Percentiles rank a stretch among this genome's conserved stretches.
These are phyloP conservation scores for Apodemia zela DNA, from an alignment of 2,888 invertebrate genomes.

Conservation along the genomic window DNA sequence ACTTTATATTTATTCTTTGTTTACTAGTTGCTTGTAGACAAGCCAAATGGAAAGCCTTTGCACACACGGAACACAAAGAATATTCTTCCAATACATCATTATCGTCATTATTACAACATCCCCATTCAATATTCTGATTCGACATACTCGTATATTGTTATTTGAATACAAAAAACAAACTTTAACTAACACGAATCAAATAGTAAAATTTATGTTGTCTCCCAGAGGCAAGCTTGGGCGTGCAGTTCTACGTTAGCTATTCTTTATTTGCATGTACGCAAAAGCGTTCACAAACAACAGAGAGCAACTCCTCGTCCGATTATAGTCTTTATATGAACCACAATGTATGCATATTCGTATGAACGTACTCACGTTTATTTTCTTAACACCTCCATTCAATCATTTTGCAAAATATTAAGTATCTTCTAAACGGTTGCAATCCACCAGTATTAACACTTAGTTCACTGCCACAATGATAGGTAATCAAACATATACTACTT, in stretches of 20 bases:
- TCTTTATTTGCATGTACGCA: not conserved
- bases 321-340: not conserved
- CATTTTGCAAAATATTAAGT: not conserved
- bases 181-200: not conserved
- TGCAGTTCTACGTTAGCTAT: not conserved
- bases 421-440: not conserved
- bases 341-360: not conserved
- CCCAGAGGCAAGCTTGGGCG: not conserved
- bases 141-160: not conserved
- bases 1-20: not conserved
- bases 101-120: not conserved
- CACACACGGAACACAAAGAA: not conserved
- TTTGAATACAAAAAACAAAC: not conserved
- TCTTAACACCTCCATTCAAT: not conserved
- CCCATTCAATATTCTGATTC: not conserved
- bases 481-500: no score
- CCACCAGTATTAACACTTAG: not conserved
- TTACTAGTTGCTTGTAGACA: conserved; percentile 6
- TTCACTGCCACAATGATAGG: not conserved
- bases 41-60: not conserved
- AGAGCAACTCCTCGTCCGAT: not conserved
- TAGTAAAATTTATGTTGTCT: not conserved
- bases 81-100: not conserved
- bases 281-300: not conserved
- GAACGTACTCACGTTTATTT: not conserved